Evolutionary conservation across 2,888 invertebrate species (phyloP), one percentile per base, ranked within the genome.

Genomic region (Macrophya annulata): DNA sequence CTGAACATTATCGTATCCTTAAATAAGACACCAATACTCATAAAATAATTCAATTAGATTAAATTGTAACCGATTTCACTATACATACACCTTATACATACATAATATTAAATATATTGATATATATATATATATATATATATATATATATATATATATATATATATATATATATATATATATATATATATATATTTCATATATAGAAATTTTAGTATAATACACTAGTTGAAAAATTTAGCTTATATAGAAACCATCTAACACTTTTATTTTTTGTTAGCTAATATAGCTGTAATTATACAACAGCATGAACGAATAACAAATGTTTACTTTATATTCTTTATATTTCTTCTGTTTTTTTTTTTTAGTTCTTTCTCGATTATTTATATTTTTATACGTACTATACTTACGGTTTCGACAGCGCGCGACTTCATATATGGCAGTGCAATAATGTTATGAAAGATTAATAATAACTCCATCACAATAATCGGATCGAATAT

Each of bases 271-370:
- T 37, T 31, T 55, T 55, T 55, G 1, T 15, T 17, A 68, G 6
- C 21, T 17, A 12, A 37, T 68, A 68, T 68, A 68, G 21, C 68
- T 55, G 68, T 68, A 68, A 37, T 68, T 68, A 68, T 68, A 25
- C 15, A 68, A 6, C 17, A 31, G 12, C 12, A 31, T 55, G 8
- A n/a, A 55, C 8, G 5, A 17, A n/a, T n/a, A 51, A 5, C 6
- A 17, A 8, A 55, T 5, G 55, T n/a, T 51, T 51, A 55, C 17
- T 15, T 68, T 68, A 15, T 68, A 0, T 68, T 68, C n/a, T 5
- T 17, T 68, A 17, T 17, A 17, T 55, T 55, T 17, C 5, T 15
- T 1, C 37, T 5, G 2, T 5, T 68, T 37, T 68, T 8, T 37
- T 68, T 68, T 68, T 68, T 31, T 68, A 5, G 4, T 31, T 68